Conservation (phyloP, 2,888 invertebrate genomes). For the Volucella inflata region DNA sequence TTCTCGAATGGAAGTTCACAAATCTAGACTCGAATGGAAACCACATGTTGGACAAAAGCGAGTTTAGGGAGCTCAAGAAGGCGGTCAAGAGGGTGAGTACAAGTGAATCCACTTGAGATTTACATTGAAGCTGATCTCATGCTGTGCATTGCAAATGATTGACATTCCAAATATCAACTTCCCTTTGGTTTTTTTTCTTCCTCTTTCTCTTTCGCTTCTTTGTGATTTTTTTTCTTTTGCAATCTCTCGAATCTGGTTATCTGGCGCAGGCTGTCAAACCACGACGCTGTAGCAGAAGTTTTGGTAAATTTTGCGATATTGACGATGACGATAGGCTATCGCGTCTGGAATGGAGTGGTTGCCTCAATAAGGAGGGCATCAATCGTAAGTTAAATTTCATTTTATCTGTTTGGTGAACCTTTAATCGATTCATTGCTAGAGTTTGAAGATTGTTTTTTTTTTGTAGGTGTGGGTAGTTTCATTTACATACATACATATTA, state of each 20-base stretch:
- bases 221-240: neutral
- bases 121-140: constrained; percentile 32
- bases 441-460: constrained; percentile 16
- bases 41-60: constrained; percentile 90
- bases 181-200: neutral
- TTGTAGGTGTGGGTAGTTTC: constrained; percentile 6
- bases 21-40: constrained; percentile 92
- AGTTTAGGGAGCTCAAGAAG: constrained; percentile 91
- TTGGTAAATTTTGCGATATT: constrained; percentile 94
- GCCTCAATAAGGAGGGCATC: constrained; percentile 91
- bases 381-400: constrained; percentile 88
- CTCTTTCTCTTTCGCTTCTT: neutral
- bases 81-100: constrained; percentile 90
- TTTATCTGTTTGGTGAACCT: neutral
- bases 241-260: neutral
- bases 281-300: constrained; percentile 93
- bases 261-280: constrained; percentile 90
- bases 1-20: constrained; percentile 95
- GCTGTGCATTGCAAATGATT: constrained; percentile 11
- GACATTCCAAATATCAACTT: constrained; percentile 29
- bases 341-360: constrained; percentile 93
- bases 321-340: constrained; percentile 92
- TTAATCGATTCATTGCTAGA: constrained; percentile 7
- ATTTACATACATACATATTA: neutral
- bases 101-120: constrained; percentile 40